Conservation (phyloP, 2,113 vertebrate genomes). For the Poeciliopsis occidentalis region DNA sequence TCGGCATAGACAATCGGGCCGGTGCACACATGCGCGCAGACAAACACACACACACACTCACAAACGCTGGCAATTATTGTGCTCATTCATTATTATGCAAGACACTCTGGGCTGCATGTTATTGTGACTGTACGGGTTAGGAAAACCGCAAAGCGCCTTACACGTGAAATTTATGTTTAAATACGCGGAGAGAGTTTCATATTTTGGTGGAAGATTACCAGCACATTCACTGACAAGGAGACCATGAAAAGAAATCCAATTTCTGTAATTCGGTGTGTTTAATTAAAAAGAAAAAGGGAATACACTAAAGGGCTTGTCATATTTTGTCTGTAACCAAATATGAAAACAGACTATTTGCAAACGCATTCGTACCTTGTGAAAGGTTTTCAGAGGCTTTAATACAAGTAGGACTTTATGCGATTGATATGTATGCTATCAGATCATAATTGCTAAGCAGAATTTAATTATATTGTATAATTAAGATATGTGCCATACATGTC, state of each 20-base stretch:
- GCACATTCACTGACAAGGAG: background rate
- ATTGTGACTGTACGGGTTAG: constrained; percentile 7
- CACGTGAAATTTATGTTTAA: background rate
- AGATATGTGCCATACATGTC: too few species aligned
- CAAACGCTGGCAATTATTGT: constrained; percentile 1
- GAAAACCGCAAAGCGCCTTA: background rate
- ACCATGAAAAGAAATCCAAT: background rate
- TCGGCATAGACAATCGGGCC: constrained; percentile 68
- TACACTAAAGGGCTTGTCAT: background rate
- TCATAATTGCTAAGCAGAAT: too few species aligned
- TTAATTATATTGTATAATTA: too few species aligned
- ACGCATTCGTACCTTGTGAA: background rate
- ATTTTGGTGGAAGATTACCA: background rate
- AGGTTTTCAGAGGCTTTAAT: background rate
- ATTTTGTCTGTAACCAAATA: background rate
- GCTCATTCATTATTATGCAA: constrained; percentile 66
- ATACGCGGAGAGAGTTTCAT: background rate
- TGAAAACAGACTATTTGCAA: background rate
- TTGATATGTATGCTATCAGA: too few species aligned
- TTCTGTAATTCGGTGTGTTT: background rate
- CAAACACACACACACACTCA: background rate
- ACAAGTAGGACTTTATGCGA: background rate
- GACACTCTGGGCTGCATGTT: constrained; percentile 23
- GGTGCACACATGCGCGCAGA: background rate
- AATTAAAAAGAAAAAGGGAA: background rate